These are phyloP conservation scores for Micromussa lordhowensis DNA, from an alignment of 92 coral and sea anemone genomes.

Conservation along the genomic window DNA sequence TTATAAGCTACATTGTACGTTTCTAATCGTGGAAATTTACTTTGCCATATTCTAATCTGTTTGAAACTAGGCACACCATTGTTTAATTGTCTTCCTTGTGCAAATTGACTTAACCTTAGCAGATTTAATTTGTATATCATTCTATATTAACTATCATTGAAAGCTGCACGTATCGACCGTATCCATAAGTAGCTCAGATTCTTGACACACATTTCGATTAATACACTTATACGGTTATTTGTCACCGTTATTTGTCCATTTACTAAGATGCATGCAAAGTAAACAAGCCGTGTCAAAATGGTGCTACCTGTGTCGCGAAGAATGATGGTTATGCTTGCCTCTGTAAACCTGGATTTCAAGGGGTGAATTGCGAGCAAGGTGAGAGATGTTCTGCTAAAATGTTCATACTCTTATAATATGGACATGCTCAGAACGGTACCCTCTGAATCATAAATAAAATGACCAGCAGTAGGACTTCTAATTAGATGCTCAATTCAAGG, in stretches of 20 bases:
- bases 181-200: too few relatives aligned
- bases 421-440: background rate
- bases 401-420: background rate
- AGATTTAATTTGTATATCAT: too few relatives aligned
- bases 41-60: background rate
- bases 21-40: too few relatives aligned
- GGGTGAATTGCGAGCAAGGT: constrained; percentile 58
- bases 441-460: background rate
- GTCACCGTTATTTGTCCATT: background rate
- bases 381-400: background rate
- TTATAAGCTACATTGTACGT: too few relatives aligned
- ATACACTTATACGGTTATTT: background rate
- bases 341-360: constrained; percentile 39
- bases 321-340: constrained; percentile 12
- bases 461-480: too few relatives aligned
- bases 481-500: too few relatives aligned
- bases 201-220: too few relatives aligned
- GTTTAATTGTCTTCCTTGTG: too few relatives aligned
- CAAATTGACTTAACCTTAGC: too few relatives aligned
- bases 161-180: too few relatives aligned
- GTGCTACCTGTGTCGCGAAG: constrained; percentile 4
- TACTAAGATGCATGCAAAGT: constrained; percentile 10
- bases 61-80: too few relatives aligned
- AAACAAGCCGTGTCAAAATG: constrained; percentile 39
- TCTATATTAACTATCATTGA: too few relatives aligned